These are phyloP conservation scores for Panthera tigris DNA, from an alignment of 2,113 vertebrate species.

Conservation along the genomic window DNA sequence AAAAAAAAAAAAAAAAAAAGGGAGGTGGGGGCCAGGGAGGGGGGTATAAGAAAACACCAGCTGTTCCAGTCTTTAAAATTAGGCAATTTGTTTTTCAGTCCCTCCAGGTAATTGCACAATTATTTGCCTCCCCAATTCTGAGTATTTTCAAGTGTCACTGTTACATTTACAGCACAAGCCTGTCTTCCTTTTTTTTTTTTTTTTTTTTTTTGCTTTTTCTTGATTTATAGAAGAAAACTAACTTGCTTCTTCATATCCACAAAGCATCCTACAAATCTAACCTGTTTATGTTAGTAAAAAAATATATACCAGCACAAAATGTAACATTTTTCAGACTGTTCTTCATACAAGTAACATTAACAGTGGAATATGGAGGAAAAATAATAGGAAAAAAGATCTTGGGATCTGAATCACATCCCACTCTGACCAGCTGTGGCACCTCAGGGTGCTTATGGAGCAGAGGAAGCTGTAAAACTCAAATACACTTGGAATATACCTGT, in stretches of 20 bases:
- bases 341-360: background rate
- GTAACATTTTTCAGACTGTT: background rate
- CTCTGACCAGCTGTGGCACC: background rate
- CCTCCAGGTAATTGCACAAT: conserved; percentile 55
- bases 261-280: conserved; percentile 5
- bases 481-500: background rate
- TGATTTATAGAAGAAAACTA: conserved; percentile 8
- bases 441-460: background rate
- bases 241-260: background rate
- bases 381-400: background rate
- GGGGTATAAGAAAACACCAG: conserved; percentile 32
- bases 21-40: rapidly evolving
- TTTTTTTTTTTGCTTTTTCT: background rate
- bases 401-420: background rate
- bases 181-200: background rate
- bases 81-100: conserved; percentile 46
- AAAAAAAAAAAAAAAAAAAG: background rate
- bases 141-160: conserved; percentile 36
- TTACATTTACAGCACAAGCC: background rate
- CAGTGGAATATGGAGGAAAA: background rate
- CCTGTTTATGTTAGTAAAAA: background rate
- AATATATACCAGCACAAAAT: background rate
- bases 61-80: conserved; percentile 58
- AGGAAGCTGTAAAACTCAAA: background rate
- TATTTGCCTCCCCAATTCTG: conserved; percentile 55